Evolutionary conservation across 1,140 invertebrate genomes (phyloP).

Genomic region (Eumeta japonica): DNA sequence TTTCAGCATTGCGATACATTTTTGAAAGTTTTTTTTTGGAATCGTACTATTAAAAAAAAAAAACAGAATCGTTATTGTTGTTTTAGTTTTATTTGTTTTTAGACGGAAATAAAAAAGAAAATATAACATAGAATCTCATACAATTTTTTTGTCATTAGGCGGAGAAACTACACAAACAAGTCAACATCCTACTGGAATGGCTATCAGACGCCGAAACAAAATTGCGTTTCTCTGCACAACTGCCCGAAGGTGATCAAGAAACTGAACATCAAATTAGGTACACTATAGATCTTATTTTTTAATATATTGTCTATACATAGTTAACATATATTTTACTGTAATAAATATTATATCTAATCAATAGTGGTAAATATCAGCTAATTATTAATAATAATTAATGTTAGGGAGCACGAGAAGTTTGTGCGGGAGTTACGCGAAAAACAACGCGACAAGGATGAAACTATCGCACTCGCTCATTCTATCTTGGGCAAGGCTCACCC

Average conservation of each 20-base stretch:
- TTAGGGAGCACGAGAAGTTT: conserved; percentile 87
- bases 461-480: conserved; percentile 81
- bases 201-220: conserved; percentile 93
- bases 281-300: no score
- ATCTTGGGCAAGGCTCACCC: conserved; percentile 92
- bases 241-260: conserved; percentile 89
- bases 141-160: conserved; percentile 60
- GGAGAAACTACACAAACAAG: conserved; percentile 89
- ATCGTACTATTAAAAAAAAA: no score
- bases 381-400: no score
- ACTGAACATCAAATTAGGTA: conserved; percentile 74
- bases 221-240: conserved; percentile 79
- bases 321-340: no score
- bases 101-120: no score
- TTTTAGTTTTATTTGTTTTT: no score
- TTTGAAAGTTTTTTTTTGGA: no score
- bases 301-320: no score
- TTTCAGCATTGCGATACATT: no score
- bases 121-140: background rate
- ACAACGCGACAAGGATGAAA: conserved; percentile 83
- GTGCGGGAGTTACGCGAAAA: conserved; percentile 81
- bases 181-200: conserved; percentile 94
- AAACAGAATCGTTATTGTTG: no score
- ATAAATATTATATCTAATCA: no score
- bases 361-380: no score